Evolutionary conservation across 2,113 vertebrate genomes (phyloP), one percentile per base, ranked within the genome.

Genomic region (Ptychochromis oligacanthus): DNA sequence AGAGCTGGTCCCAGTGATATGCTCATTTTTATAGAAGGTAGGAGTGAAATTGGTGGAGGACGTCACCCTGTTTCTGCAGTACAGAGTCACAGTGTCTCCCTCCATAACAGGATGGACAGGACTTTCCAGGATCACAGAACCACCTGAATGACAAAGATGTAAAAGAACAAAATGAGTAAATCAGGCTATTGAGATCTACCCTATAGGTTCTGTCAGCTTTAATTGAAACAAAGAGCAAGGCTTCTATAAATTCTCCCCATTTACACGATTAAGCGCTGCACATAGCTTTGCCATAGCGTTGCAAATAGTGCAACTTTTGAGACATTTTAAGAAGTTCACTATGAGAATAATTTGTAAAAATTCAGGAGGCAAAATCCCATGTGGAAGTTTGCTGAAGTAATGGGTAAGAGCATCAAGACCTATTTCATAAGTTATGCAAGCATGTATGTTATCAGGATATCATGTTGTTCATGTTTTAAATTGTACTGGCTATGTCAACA

Each of bases 351-450:
- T 31, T 31, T 31, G 28, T 31, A 31, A 31, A 31, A 31, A 31
- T 31, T 31, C 28, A 31, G 28, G 28, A 31, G 28, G 9, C 4
- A 54, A 54, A 20, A 10, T 54, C 20, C 18, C 1, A 54, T 4
- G 8, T 55, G 20, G 52, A n/a, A 3, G 2, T n/a, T n/a, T 54
- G 52, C 10, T 54, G 18, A 31, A 54, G 7, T 9, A 20, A 54
- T 54, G 18, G 10, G 8, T n/a, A 20, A n/a, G 15, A 7, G 15
- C 3, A 62, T 22, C 0, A 36, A 7, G 1, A 12, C 10, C 11
- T 0, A 36, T 0, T 0, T 61, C 36, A 38, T 31, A 31, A 31
- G 28, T 3, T 40, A 64, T 36, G n/a, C 0, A 0, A 22, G 34
- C 61, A 40, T 64, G 61, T 4, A 40, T 7, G 36, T 17, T 40